phyloP scores from a whole-genome alignment of 2,888 invertebrate genomes.

The Leptinotarsa peninsularis region DNA sequence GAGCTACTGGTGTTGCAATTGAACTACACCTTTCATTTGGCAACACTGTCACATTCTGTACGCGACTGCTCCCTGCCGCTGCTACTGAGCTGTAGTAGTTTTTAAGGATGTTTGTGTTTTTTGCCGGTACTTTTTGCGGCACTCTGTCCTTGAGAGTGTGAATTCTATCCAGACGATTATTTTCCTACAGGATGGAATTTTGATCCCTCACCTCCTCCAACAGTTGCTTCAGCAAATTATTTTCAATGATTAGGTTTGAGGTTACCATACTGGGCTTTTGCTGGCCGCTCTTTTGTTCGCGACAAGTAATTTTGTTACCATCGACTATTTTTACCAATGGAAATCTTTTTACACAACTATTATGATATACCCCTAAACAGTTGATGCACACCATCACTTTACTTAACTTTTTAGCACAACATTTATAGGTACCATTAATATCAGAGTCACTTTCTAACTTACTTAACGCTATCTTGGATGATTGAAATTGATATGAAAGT shows the following conservation, averaged over 20 bases:
- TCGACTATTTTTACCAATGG: not conserved
- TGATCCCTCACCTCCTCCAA: not conserved
- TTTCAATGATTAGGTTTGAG: not conserved
- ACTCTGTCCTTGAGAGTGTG: not conserved
- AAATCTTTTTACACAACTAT: not conserved
- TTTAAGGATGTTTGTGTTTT: too few relatives aligned
- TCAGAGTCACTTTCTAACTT: not conserved
- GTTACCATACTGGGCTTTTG: not conserved
- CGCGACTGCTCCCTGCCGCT: too few relatives aligned
- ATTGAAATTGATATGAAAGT: too few relatives aligned
- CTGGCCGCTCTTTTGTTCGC: not conserved
- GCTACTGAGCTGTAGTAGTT: not conserved
- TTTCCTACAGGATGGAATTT: not conserved
- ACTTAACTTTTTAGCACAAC: not conserved
- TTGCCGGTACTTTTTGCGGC: not conserved
- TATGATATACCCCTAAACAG: not conserved
- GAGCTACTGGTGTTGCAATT: not conserved
- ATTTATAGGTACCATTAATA: not conserved
- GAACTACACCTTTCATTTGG: not conserved
- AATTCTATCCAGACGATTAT: not conserved
- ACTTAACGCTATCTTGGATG: not conserved
- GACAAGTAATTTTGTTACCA: not conserved
- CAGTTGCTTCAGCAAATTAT: not conserved
- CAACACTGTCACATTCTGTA: not conserved
- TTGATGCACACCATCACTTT: not conserved